phyloP scores from a whole-genome alignment of 2,888 invertebrate species.

The Abrostola triplasia region DNA sequence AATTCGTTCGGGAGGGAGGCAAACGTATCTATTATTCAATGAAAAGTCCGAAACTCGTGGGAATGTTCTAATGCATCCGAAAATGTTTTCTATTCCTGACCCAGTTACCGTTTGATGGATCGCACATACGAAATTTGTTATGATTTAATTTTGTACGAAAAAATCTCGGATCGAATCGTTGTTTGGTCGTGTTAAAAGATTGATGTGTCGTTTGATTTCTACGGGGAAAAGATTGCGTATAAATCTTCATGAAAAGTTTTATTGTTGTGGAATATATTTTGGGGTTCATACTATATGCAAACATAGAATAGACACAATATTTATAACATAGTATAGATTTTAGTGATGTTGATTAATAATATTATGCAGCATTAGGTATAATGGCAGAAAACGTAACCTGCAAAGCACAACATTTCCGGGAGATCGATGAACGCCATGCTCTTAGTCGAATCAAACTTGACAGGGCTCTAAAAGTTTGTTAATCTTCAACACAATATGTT shows the following conservation, averaged over 20 bases:
- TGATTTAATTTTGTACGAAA: slow-evolving; percentile 54
- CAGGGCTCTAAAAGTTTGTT: too few relatives aligned
- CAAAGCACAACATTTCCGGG: too few relatives aligned
- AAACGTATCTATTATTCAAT: slow-evolving; percentile 80
- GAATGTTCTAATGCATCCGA: slow-evolving; percentile 71
- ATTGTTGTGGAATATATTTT: slow-evolving; percentile 1
- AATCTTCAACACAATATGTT: too few relatives aligned
- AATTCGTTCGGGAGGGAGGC: slow-evolving; percentile 74
- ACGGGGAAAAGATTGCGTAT: slow-evolving; percentile 29
- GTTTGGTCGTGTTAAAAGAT: slow-evolving; percentile 49
- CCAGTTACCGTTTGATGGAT: slow-evolving; percentile 66
- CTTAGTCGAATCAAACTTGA: too few relatives aligned
- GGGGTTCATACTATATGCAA: background rate
- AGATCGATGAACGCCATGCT: too few relatives aligned
- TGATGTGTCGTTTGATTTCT: slow-evolving; percentile 49
- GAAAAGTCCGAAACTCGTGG: slow-evolving; percentile 68
- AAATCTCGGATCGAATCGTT: slow-evolving; percentile 50
- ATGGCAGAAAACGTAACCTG: too few relatives aligned
- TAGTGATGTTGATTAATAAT: too few relatives aligned
- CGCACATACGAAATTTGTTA: slow-evolving; percentile 52
- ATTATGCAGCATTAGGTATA: too few relatives aligned
- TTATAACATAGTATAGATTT: too few relatives aligned
- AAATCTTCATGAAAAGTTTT: slow-evolving; percentile 15
- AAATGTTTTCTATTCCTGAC: slow-evolving; percentile 70
- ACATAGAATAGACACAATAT: background rate